Evolutionary conservation across 2,113 vertebrate species (phyloP).

Genomic region (Alosa alosa): DNA sequence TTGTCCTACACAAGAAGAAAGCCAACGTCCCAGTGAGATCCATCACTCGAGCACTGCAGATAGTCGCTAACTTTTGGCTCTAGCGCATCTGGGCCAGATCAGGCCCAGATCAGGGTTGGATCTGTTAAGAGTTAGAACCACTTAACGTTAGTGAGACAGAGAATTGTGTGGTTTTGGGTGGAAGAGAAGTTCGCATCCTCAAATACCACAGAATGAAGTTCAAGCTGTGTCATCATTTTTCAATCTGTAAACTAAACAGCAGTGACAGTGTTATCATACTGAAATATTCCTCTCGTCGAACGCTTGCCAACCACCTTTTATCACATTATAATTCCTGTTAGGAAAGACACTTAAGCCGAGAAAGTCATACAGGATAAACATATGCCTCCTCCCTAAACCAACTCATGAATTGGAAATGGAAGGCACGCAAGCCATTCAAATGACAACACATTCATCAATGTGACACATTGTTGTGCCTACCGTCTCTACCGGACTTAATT

Average conservation of each 20-base stretch:
- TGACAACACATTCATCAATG: conserved; percentile 28
- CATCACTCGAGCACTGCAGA: background rate
- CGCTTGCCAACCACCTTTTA: background rate
- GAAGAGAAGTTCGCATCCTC: background rate
- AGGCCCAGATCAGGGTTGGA: background rate
- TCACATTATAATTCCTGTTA: conserved; percentile 22
- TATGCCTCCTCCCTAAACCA: background rate
- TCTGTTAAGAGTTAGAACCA: background rate
- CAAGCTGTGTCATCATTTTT: background rate
- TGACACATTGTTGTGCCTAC: conserved; percentile 20
- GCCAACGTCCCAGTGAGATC: background rate
- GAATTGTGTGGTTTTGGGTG: background rate
- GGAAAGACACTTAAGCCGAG: background rate
- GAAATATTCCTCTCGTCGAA: conserved; percentile 4
- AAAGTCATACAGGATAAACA: conserved; percentile 1
- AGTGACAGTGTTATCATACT: conserved; percentile 23
- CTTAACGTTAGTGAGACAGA: background rate
- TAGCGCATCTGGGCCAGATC: background rate
- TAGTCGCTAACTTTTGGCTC: background rate
- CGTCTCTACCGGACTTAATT: conserved; percentile 19
- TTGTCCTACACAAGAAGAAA: background rate
- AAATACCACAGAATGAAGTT: background rate
- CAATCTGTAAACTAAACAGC: conserved; percentile 12
- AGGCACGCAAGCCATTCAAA: conserved; percentile 5
- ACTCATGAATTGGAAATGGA: conserved; percentile 25